Base-by-base conservation (phyloP, 1,140 invertebrate genomes). In the Melipona quadrifasciata region DNA sequence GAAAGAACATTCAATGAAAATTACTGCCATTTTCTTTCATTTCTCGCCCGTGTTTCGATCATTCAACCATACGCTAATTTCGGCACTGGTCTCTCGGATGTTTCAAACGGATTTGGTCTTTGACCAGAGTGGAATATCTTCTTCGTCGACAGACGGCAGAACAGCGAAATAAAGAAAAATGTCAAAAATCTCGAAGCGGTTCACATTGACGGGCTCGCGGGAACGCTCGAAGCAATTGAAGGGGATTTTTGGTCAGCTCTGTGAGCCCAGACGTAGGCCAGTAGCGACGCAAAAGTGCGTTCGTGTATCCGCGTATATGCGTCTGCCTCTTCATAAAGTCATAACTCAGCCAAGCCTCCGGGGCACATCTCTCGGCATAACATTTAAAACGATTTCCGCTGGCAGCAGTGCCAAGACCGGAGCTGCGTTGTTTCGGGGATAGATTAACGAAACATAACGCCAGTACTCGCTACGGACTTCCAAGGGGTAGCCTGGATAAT, bases 341-440 rank as follows among this genome's bases (percentile, higher is more conserved):
- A 93, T 94, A 94, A 94, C 93, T 94, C 93, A 93, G 87, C 89
- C 89, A 89, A 90, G 84, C 91, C 91, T 90, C 90, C 84, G 86
- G 39, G 39, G 90, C 90, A 86, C 92, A 92, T 94, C 92, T 92
- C 93, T 92, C 92, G 91, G 91, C 91, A 93, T 93, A 95, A 94
- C 93, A 95, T 95, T 95, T 94, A 94, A 95, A 95, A 94, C 93
- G 93, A 94, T 94, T 94, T 94, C 93, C 93, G 91, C 94, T 94
- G 93, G 94, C 94, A 93, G 88, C 92, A 88, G 91, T 94, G 93
- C 94, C 94, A 95, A 95, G 93, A 94, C 92, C 93, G 91, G 91
- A 92, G 91, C 91, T 91, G 91, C 91, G 92, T 94, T 94, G 93
- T 94, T 94, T 94, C 92, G 91, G 91, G 93, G 93, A 94, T 94